A percentile compares a stretch with the other conserved stretches of the same genome.
Evolutionary conservation across 2,888 invertebrate species (phyloP).

Genomic region (Dilophus febrilis): DNA sequence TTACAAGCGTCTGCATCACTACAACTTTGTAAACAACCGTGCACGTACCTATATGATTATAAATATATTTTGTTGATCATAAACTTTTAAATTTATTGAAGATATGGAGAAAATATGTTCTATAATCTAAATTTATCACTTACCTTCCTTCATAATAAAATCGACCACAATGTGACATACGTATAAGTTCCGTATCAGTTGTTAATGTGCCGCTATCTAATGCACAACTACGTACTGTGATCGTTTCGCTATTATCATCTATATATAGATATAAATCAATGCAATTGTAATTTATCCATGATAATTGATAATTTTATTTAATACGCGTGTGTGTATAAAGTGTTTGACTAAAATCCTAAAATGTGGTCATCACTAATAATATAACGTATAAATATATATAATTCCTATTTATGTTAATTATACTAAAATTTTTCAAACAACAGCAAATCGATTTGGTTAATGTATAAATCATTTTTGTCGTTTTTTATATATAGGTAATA

Average conservation of each 20-base stretch:
- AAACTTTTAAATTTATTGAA: no score
- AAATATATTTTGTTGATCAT: no score
- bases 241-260: slow-evolving; percentile 65
- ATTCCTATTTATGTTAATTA: no score
- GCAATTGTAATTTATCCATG: neutral
- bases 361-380: neutral
- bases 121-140: slow-evolving; percentile 15
- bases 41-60: slow-evolving; percentile 76
- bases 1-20: slow-evolving; percentile 88
- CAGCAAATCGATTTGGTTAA: no score
- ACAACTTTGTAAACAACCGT: slow-evolving; percentile 89
- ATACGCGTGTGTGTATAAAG: neutral
- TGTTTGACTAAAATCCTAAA: neutral
- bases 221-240: slow-evolving; percentile 86
- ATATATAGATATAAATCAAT: slow-evolving; percentile 12
- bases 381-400: no score
- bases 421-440: no score
- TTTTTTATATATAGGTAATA: no score
- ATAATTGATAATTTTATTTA: no score
- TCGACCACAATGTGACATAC: slow-evolving; percentile 95
- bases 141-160: slow-evolving; percentile 79
- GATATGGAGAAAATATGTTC: neutral
- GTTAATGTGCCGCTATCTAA: slow-evolving; percentile 89
- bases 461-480: no score
- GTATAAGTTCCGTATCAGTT: slow-evolving; percentile 88